phyloP scores from a whole-genome alignment of 2,113 vertebrate species.

The Sporophila hypoxantha region DNA sequence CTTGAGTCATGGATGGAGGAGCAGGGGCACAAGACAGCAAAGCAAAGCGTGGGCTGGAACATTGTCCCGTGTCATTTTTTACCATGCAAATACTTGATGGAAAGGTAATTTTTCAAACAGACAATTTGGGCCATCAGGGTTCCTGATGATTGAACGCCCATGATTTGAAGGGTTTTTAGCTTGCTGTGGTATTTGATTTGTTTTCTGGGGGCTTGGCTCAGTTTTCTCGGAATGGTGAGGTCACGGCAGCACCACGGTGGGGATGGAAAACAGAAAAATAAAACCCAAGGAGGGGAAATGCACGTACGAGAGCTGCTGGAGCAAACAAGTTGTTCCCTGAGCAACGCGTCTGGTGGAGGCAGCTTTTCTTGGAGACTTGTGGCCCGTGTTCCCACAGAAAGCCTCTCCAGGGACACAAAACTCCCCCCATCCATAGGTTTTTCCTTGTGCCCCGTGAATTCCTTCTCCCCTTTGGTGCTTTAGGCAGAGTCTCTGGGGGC shows the following conservation, averaged over 20 bases:
- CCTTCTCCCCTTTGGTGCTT: not conserved
- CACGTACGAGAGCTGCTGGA: not conserved
- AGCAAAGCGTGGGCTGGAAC: not conserved
- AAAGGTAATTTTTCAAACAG: no score
- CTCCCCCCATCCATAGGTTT: rapidly evolving
- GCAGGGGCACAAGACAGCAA: not conserved
- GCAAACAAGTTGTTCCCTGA: constrained; percentile 35
- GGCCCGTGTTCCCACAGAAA: not conserved
- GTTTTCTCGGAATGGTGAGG: not conserved
- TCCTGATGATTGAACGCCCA: not conserved
- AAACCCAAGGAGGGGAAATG: not conserved
- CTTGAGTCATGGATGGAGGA: not conserved
- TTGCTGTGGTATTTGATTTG: not conserved
- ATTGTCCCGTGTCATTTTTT: rapidly evolving
- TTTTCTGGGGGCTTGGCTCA: not conserved
- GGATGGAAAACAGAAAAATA: not conserved
- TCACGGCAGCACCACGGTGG: rapidly evolving
- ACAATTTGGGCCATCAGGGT: rapidly evolving
- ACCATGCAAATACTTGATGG: rapidly evolving
- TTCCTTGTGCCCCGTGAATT: rapidly evolving
- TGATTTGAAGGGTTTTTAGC: not conserved
- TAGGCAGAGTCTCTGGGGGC: not conserved
- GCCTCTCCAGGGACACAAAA: not conserved
- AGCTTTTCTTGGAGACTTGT: not conserved
- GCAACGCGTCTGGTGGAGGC: not conserved